These are phyloP conservation scores for Lasiommata megera DNA, from an alignment of 2,888 invertebrate species.

Conservation along the genomic window DNA sequence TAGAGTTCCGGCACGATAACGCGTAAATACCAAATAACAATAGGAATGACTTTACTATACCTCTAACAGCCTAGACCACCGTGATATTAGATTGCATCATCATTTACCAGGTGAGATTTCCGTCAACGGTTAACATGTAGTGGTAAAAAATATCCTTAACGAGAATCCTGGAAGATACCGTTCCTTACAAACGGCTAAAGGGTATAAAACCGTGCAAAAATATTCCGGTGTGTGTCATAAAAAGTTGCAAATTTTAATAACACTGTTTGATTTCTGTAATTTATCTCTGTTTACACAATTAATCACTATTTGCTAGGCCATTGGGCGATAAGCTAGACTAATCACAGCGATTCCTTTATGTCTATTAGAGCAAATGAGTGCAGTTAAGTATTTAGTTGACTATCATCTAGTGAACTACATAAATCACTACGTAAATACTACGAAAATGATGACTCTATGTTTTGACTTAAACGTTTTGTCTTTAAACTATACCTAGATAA, in stretches of 20 bases:
- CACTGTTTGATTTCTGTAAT: neutral
- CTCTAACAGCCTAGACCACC: no score
- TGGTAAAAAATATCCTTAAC: no score
- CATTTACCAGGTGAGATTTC: no score
- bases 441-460: neutral
- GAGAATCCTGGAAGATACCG: no score
- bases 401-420: neutral
- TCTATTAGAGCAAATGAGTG: neutral
- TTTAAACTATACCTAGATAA: neutral
- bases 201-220: neutral
- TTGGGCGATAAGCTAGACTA: constrained; percentile 1
- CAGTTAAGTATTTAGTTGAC: neutral
- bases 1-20: no score
- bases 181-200: no score
- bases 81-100: no score
- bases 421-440: neutral
- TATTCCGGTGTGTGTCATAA: neutral
- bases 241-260: neutral
- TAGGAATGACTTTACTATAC: no score
- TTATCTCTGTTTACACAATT: neutral
- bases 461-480: neutral
- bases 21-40: no score
- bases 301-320: neutral
- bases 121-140: no score
- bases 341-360: neutral